These are phyloP conservation scores for Trilocha varians DNA, from an alignment of 2,888 invertebrate species.

Conservation along the genomic window DNA sequence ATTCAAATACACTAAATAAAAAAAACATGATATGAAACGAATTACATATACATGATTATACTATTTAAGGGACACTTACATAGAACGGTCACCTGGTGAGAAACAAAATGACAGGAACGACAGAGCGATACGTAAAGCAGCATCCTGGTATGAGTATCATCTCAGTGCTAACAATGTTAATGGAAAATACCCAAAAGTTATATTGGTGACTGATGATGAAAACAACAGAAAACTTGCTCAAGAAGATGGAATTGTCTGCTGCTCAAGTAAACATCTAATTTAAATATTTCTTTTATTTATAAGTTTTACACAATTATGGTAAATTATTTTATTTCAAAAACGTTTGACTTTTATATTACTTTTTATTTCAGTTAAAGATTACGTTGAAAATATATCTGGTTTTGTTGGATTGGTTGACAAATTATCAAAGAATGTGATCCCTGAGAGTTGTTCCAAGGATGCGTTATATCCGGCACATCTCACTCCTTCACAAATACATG, in stretches of 20 bases:
- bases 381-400: constrained; percentile 81
- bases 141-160: constrained; percentile 88
- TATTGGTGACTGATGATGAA: constrained; percentile 89
- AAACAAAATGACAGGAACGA: constrained; percentile 93
- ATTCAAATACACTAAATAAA: too few species aligned
- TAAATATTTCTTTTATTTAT: too few species aligned
- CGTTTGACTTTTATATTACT: constrained; percentile 5
- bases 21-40: background rate
- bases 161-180: constrained; percentile 49
- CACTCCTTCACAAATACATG: constrained; percentile 82
- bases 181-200: constrained; percentile 69
- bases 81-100: constrained; percentile 86
- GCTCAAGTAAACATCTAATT: constrained; percentile 74
- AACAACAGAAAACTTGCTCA: constrained; percentile 82
- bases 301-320: constrained; percentile 1
- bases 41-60: constrained; percentile 7
- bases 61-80: constrained; percentile 88
- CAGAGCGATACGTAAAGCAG: constrained; percentile 86
- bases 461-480: constrained; percentile 90
- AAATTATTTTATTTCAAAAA: background rate
- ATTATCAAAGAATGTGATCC: constrained; percentile 79
- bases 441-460: constrained; percentile 72
- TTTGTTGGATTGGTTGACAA: constrained; percentile 85
- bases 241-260: constrained; percentile 79
- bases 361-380: constrained; percentile 77